A percentile compares a stretch with the other conserved stretches of the same genome.
These are phyloP conservation scores for Dryocosmus kuriphilus DNA, from an alignment of 2,888 invertebrate genomes.

Conservation along the genomic window DNA sequence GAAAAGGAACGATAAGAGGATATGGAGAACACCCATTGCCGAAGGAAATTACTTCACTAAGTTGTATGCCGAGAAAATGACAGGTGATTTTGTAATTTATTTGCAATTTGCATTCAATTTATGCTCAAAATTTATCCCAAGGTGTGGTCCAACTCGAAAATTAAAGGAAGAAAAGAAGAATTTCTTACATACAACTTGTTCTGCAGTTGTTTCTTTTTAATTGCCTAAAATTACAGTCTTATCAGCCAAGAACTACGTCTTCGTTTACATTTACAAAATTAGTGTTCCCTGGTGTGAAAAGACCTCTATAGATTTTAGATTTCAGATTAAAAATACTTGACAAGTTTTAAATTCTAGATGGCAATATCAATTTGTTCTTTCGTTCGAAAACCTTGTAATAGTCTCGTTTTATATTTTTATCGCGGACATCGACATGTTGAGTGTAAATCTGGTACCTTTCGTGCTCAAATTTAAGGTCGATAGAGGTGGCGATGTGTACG, in stretches of 20 bases:
- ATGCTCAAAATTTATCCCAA: constrained; percentile 61
- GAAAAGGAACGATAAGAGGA: not conserved
- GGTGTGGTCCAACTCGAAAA: constrained; percentile 7
- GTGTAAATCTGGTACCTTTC: constrained; percentile 41
- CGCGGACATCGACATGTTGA: constrained; percentile 40
- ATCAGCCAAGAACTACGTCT: not conserved
- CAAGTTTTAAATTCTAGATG: not conserved
- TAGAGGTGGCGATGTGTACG: constrained; percentile 64
- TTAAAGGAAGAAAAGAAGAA: not conserved
- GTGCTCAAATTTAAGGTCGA: constrained; percentile 43
- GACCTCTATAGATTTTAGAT: constrained; percentile 6
- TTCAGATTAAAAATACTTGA: constrained; percentile 9
- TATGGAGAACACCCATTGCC: not conserved
- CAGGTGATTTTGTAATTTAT: constrained; percentile 66
- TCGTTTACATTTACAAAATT: not conserved
- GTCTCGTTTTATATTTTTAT: constrained; percentile 39
- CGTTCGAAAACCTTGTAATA: not conserved
- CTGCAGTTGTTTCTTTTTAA: too few species aligned
- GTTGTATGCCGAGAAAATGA: constrained; percentile 65
- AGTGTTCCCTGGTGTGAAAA: constrained; percentile 6
- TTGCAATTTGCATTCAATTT: constrained; percentile 71
- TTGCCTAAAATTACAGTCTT: not conserved
- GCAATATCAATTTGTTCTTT: constrained; percentile 22
- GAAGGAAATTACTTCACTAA: constrained; percentile 65
- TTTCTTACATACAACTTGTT: not conserved